Conservation (phyloP, 64 coral and sea anemone genomes). For the Montipora efflorescens region DNA sequence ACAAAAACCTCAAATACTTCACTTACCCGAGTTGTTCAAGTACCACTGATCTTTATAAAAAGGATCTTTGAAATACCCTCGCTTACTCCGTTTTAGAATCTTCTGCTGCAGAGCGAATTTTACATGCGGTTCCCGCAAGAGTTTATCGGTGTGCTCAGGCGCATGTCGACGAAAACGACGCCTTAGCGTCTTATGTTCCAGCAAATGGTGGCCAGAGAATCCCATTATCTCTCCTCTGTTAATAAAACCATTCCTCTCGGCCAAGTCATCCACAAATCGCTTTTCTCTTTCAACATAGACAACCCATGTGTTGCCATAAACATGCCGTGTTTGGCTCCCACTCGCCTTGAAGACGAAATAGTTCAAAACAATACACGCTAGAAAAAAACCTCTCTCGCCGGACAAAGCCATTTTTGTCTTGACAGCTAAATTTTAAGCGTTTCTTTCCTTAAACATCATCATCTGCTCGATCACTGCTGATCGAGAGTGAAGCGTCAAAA, state of each 20-base stretch:
- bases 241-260: slow-evolving; percentile 79
- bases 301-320: slow-evolving; percentile 95
- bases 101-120: slow-evolving; percentile 91
- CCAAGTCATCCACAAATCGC: slow-evolving; percentile 88
- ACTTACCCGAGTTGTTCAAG: slow-evolving; percentile 90
- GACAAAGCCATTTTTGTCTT: background rate
- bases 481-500: background rate
- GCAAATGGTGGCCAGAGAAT: slow-evolving; percentile 71
- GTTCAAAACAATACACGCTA: slow-evolving; percentile 19
- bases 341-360: slow-evolving; percentile 2
- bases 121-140: slow-evolving; percentile 79
- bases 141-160: slow-evolving; percentile 51
- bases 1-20: background rate
- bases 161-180: slow-evolving; percentile 66
- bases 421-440: background rate
- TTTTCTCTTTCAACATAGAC: slow-evolving; percentile 76
- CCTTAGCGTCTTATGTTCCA: slow-evolving; percentile 78
- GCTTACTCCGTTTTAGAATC: slow-evolving; percentile 76
- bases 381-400: slow-evolving; percentile 20
- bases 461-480: background rate
- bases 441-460: slow-evolving; percentile 12
- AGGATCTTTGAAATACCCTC: slow-evolving; percentile 81
- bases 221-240: slow-evolving; percentile 82
- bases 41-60: slow-evolving; percentile 89
- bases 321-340: background rate